Evolutionary conservation across 2,888 invertebrate species (phyloP), one percentile per base, ranked within the genome.

Genomic region (Margaritifera margaritifera): DNA sequence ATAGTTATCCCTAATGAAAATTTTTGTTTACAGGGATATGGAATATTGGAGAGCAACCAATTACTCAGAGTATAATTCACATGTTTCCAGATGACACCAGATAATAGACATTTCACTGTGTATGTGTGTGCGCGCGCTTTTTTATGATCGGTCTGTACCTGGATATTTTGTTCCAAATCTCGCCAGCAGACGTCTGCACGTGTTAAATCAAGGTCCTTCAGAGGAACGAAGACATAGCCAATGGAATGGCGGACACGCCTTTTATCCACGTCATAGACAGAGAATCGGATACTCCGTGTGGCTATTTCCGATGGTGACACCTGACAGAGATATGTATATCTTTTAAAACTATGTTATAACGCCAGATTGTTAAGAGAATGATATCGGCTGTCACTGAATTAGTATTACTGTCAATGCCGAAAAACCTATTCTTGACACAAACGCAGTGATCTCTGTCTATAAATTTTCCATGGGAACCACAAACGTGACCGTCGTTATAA

Each of bases 231-330:
- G 61, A 87, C 86, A 78, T 90, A 88, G 59, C 90, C 90, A 1
- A 90, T 79, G 2, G 87, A 84, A 69, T 88, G 87, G 55, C 89
- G 87, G 24, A 90, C 75, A 6, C 88, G 85, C 51, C 88, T 81
- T 66, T 82, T 85, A 78, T 90, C 90, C 19, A 89, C 86, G 77
- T 89, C 90, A 77, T 89, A 90, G 19, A 90, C 86, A 15, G 88
- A 88, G 58, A 90, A 82, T 42, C 87, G 79, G 24, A 89, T 68
- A 20, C 80, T 85, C 15, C 84, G 74, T 42, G 80, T 79, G 15
- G 78, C 64, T 89, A 86, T 53, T 6, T 84, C 80, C 8, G 74
- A 73, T 24, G 77, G 27, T 19, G 74, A 22, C 1, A 86, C 80
- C 87, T 87, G 74, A 11, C 52, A 60, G 60, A 53, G 24, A 15